Evolutionary conservation across 2,888 invertebrate genomes (phyloP), one percentile per base, ranked within the genome.

Genomic region (Danaus chrysippus): DNA sequence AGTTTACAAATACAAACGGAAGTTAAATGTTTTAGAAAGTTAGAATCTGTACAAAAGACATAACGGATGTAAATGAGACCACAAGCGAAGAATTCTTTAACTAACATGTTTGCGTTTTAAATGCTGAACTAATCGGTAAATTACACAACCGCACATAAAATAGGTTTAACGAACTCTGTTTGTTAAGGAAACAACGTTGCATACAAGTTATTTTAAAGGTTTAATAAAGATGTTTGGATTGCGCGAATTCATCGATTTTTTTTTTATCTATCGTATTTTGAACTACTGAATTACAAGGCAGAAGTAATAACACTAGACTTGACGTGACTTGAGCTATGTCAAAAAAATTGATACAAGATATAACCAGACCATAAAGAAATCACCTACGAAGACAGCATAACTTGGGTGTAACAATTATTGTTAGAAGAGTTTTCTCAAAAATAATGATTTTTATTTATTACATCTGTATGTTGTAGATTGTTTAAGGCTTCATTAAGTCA

Each of bases 81-180:
- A 44, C 56, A 34, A 61, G 43, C 42, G 46, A 61, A 49, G 49
- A 46, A 46, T 49, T 56, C 52, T 19, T 17, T 52, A 12, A 17
- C 42, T 53, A 41, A 17, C 43, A 55, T 60, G 60, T 52, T 61
- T 61, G 61, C 44, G 42, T 56, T 61, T 61, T 54, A 54, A 61
- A 61, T 54, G n/a, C 53, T 53, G 15, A 61, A 56, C 56, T 61
- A 61, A 56, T 61, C 56, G 23, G 42, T 52, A 56, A 34, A 61
- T 61, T 56, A 61, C 56, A 61, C 42, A 43, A 42, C 42, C 23
- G 8, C 19, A 17, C 49, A 49, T 49, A 10, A 49, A 49, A 10
- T 6, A 10, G 17, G 49, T 49, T 49, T 49, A 49, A 49, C 49
- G 49, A 49, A 15, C 49, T 49, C 17, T 49, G 17, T 10, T 17